A percentile compares a stretch with the other conserved stretches of the same genome.
phyloP scores from a whole-genome alignment of 2,888 invertebrate genomes.

The Tipula confusa region DNA sequence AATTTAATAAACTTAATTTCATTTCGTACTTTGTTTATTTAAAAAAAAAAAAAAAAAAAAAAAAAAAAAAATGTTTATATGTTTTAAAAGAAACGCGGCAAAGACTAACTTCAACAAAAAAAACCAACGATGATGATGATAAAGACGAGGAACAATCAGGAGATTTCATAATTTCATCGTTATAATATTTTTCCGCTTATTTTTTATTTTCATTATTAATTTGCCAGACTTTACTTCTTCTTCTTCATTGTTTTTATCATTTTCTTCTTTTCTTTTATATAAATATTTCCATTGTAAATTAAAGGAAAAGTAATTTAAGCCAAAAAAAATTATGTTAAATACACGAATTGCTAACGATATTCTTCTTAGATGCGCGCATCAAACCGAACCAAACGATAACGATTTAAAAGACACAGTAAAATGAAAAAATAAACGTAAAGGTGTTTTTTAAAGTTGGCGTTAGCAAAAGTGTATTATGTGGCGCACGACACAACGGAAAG shows the following conservation, averaged over 20 bases:
- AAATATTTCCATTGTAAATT: slow-evolving; percentile 3
- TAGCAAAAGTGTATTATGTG: background rate
- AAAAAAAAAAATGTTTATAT: too few relatives aligned
- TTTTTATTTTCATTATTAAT: background rate
- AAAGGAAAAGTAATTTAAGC: background rate
- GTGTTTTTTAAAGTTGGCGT: background rate
- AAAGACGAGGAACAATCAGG: slow-evolving; percentile 12
- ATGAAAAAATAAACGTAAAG: background rate
- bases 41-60: background rate
- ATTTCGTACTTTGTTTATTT: background rate
- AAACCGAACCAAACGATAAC: slow-evolving; percentile 20
- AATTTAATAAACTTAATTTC: slow-evolving; percentile 15
- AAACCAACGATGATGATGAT: background rate
- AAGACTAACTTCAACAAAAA: background rate
- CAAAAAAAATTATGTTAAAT: background rate
- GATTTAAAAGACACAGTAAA: background rate
- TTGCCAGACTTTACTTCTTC: background rate
- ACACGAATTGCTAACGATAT: background rate
- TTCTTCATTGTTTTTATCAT: background rate
- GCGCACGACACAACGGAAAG: background rate
- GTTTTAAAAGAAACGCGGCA: too few relatives aligned
- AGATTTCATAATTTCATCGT: slow-evolving; percentile 25
- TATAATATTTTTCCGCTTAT: slow-evolving; percentile 25
- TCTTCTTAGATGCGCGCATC: background rate
- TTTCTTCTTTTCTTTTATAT: background rate